A percentile compares a stretch with the other conserved stretches of the same genome.
Conservation (phyloP, 30 jellyfish, hydroid and myxozoan genomes). For the Hydra vulgaris region DNA sequence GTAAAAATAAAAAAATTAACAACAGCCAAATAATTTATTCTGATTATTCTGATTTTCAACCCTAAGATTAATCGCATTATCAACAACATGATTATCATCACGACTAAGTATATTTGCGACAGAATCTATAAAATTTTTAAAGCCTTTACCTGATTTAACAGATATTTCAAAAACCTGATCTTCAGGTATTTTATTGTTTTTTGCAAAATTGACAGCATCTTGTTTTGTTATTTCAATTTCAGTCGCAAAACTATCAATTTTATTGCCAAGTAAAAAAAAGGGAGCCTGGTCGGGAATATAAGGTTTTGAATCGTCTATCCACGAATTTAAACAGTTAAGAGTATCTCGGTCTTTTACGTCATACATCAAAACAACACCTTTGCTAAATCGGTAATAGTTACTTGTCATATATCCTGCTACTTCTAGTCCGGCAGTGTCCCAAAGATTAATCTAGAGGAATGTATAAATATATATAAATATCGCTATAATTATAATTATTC, state of each 20-base stretch:
- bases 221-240: constrained; percentile 49
- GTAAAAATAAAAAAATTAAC: no score
- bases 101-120: constrained; percentile 32
- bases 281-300: constrained; percentile 31
- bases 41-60: no score
- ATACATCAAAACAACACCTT: constrained; percentile 59
- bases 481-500: no score
- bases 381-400: constrained; percentile 56
- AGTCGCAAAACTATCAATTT: constrained; percentile 44
- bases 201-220: constrained; percentile 44
- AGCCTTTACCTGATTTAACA: constrained; percentile 56
- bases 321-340: constrained; percentile 35
- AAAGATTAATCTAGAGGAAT: constrained; percentile 42
- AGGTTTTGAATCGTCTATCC: constrained; percentile 70
- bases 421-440: constrained; percentile 99
- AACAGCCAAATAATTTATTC: no score
- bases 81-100: background rate
- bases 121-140: constrained; percentile 33
- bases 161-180: constrained; percentile 46
- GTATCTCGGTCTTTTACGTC: constrained; percentile 51
- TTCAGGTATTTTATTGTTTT: constrained; percentile 28
- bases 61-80: no score
- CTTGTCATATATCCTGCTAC: constrained; percentile 76
- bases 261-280: constrained; percentile 64
- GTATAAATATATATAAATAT: no score